Percentiles rank a stretch among this genome's conserved stretches.
These are phyloP conservation scores for Hoplias malabaricus DNA, from an alignment of 2,113 vertebrate species.

Conservation along the genomic window DNA sequence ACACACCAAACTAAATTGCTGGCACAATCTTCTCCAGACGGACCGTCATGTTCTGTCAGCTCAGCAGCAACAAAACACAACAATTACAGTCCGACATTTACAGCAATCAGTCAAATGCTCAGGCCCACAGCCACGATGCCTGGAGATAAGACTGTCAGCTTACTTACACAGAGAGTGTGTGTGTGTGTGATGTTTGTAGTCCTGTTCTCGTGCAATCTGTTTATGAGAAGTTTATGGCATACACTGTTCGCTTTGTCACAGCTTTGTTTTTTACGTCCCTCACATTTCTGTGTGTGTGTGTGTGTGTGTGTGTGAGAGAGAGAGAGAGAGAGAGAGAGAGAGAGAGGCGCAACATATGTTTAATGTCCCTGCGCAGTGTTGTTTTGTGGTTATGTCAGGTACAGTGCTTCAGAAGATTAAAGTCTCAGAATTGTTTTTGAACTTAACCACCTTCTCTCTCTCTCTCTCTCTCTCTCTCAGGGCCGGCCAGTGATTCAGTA, in stretches of 20 bases:
- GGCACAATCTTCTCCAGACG: background rate
- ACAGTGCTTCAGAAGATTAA: constrained; percentile 22
- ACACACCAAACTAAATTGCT: background rate
- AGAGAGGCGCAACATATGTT: background rate
- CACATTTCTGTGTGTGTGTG: constrained; percentile 7
- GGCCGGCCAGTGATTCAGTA: no score
- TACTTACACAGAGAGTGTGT: background rate
- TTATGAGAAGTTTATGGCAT: constrained; percentile 23
- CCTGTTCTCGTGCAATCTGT: constrained; percentile 8
- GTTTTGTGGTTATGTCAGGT: constrained; percentile 7
- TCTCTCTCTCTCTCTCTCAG: constrained; percentile 41
- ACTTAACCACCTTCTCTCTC: constrained; percentile 35
- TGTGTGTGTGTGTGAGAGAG: background rate
- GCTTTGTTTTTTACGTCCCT: background rate
- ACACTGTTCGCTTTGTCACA: constrained; percentile 8
- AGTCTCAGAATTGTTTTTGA: constrained; percentile 34
- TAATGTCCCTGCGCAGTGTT: constrained; percentile 14
- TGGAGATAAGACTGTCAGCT: constrained; percentile 20
- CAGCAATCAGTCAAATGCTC: constrained; percentile 2
- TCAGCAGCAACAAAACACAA: background rate
- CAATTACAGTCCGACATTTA: constrained; percentile 18
- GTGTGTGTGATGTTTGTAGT: background rate
- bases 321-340: background rate
- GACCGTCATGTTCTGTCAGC: constrained; percentile 12
- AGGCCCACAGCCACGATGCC: constrained; percentile 8